Conservation (phyloP, 2,888 invertebrate species). For the Drosophila silvestris region DNA sequence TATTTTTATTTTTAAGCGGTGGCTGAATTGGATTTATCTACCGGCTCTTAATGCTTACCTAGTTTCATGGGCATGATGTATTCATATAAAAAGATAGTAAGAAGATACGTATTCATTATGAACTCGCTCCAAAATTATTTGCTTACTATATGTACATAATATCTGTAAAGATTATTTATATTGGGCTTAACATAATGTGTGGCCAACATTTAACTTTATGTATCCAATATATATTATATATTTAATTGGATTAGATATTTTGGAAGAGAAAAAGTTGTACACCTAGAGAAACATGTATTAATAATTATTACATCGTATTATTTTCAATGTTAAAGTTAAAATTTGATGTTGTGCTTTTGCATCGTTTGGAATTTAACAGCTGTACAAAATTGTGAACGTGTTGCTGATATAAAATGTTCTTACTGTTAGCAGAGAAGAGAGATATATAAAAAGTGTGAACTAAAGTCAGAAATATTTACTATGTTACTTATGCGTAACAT, state of each 20-base stretch:
- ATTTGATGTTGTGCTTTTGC: constrained; percentile 7
- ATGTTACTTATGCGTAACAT: constrained; percentile 16
- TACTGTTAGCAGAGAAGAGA: constrained; percentile 3
- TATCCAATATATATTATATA: constrained; percentile 28
- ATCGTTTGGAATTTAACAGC: constrained; percentile 2
- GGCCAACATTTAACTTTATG: constrained; percentile 35
- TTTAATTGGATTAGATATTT: constrained; percentile 44
- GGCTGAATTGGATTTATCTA: constrained; percentile 16
- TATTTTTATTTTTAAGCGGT: constrained; percentile 12
- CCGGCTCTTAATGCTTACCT: constrained; percentile 25
- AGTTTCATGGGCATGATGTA: constrained; percentile 19
- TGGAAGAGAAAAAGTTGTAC: constrained; percentile 54
- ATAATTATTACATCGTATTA: constrained; percentile 10
- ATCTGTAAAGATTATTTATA: constrained; percentile 4
- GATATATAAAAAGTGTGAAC: not conserved
- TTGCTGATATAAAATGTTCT: constrained; percentile 1
- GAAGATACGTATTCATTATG: constrained; percentile 49
- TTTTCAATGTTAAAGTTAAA: constrained; percentile 12
- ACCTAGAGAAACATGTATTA: constrained; percentile 20
- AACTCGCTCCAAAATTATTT: constrained; percentile 43
- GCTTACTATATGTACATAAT: constrained; percentile 35
- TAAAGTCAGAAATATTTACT: constrained; percentile 2
- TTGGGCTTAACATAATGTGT: constrained; percentile 15
- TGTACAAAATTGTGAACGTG: constrained; percentile 7
- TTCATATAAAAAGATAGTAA: constrained; percentile 67